These are phyloP conservation scores for Tineola bisselliella DNA, from an alignment of 2,888 invertebrate genomes.

Conservation along the genomic window DNA sequence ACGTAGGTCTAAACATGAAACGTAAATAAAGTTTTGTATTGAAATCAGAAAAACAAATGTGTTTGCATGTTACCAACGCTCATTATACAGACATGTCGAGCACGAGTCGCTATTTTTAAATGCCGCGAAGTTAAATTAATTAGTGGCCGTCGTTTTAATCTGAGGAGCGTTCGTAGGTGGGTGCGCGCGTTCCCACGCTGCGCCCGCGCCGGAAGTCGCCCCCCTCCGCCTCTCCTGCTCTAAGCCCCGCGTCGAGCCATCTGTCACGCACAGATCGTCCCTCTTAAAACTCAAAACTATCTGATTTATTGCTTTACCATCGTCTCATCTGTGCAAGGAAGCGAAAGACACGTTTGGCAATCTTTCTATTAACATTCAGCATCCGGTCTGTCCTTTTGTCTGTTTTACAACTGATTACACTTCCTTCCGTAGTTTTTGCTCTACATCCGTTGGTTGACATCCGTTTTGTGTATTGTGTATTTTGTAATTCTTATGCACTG, in stretches of 20 bases:
- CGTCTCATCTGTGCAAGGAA: conserved; percentile 48
- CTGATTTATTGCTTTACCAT: conserved; percentile 22
- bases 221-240: conserved; percentile 26
- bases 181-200: conserved; percentile 62
- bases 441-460: conserved; percentile 10
- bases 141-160: conserved; percentile 59
- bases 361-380: conserved; percentile 30
- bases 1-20: too few species aligned
- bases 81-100: conserved; percentile 19
- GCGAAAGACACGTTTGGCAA: conserved; percentile 51
- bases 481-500: background rate
- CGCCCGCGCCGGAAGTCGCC: conserved; percentile 56
- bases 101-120: conserved; percentile 41
- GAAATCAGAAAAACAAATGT: too few species aligned
- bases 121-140: conserved; percentile 39
- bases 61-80: too few species aligned
- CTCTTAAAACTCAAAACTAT: conserved; percentile 22
- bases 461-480: background rate
- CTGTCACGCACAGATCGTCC: conserved; percentile 49
- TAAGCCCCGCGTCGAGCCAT: conserved; percentile 38
- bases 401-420: conserved; percentile 17
- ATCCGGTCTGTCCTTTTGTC: conserved; percentile 34
- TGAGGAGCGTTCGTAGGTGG: conserved; percentile 50
- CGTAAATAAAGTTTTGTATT: too few species aligned
- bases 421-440: conserved; percentile 41